Evolutionary conservation across 2,797 vertebrate genomes (phyloP).

Genomic region (Chaetophractus vellerosus): DNA sequence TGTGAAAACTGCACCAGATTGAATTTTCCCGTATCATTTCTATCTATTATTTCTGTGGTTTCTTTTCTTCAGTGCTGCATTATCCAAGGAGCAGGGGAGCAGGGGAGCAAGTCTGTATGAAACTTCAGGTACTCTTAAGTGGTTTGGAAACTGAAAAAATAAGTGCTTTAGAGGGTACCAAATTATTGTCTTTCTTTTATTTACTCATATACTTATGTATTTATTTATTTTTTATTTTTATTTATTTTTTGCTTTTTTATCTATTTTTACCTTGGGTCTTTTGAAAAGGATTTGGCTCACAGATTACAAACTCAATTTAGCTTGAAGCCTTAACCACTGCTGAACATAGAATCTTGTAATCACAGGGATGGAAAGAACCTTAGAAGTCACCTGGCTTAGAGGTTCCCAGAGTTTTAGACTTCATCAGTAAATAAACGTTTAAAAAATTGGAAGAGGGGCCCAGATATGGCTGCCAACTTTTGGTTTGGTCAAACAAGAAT

Average conservation of each 20-base stretch:
- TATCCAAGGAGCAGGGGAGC: constrained; percentile 16
- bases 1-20: constrained; percentile 75
- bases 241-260: no score
- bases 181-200: constrained; percentile 52
- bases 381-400: constrained; percentile 56
- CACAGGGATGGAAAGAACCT: constrained; percentile 54
- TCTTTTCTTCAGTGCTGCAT: constrained; percentile 46
- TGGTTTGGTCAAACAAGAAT: not conserved
- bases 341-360: constrained; percentile 68
- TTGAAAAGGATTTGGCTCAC: constrained; percentile 74
- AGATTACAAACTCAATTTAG: constrained; percentile 75
- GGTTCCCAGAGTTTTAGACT: constrained; percentile 31
- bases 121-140: constrained; percentile 62
- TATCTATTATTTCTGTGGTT: constrained; percentile 77
- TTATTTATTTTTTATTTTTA: constrained; percentile 46
- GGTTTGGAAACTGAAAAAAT: constrained; percentile 66
- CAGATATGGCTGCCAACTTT: constrained; percentile 31
- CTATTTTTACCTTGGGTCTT: constrained; percentile 64
- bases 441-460: not conserved
- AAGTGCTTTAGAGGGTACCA: constrained; percentile 38
- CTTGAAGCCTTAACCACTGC: constrained; percentile 62
- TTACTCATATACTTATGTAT: constrained; percentile 3
- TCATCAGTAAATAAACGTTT: constrained; percentile 57
- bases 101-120: constrained; percentile 53
- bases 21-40: constrained; percentile 75